Conservation (phyloP, 2,888 invertebrate genomes). For the Heliconius hortense region DNA sequence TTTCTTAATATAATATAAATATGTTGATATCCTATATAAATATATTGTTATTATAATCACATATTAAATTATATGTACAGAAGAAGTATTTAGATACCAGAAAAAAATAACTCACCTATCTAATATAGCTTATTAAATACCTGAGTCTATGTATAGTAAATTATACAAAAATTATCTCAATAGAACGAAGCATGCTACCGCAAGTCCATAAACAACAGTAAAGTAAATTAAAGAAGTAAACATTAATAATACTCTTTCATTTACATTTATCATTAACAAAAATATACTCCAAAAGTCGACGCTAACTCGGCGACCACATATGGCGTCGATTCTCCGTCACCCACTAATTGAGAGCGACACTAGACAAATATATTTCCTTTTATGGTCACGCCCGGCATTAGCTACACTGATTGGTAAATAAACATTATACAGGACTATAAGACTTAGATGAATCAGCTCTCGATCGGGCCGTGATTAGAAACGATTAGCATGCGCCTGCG, state of each 20-base stretch:
- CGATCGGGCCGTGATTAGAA: constrained; percentile 77
- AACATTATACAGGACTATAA: constrained; percentile 71
- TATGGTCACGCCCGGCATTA: constrained; percentile 72
- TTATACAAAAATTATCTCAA: neutral
- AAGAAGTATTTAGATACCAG: neutral
- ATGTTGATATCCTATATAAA: neutral
- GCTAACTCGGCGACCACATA: constrained; percentile 74
- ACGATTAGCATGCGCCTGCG: constrained; percentile 75
- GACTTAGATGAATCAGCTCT: constrained; percentile 75
- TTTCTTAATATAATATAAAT: neutral
- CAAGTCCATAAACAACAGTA: constrained; percentile 58
- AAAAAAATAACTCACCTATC: neutral
- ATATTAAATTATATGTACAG: neutral
- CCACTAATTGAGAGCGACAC: constrained; percentile 77
- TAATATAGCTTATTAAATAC: neutral
- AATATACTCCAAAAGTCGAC: constrained; percentile 68
- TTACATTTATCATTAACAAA: constrained; percentile 72
- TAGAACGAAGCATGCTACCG: constrained; percentile 26
- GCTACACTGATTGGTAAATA: constrained; percentile 77
- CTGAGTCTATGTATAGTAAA: neutral
- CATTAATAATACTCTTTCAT: constrained; percentile 76
- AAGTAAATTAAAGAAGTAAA: constrained; percentile 66
- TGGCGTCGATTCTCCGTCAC: constrained; percentile 72
- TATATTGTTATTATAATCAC: neutral
- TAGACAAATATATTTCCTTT: constrained; percentile 79